phyloP scores from a whole-genome alignment of 2,888 invertebrate genomes.

The Exocentrus adspersus region DNA sequence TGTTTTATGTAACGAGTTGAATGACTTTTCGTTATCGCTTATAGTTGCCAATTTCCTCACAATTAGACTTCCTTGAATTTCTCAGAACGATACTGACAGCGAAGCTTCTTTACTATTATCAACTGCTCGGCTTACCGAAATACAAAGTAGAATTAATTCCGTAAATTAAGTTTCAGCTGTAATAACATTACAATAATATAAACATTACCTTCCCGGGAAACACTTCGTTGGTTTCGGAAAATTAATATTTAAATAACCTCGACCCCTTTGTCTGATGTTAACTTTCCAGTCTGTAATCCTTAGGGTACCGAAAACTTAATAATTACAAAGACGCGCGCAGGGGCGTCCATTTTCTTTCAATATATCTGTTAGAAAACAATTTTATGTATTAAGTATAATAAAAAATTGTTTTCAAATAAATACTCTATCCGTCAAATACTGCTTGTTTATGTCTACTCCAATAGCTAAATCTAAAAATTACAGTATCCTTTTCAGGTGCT shows the following conservation, averaged over 20 bases:
- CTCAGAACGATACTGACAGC: neutral
- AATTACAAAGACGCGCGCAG: constrained; percentile 6
- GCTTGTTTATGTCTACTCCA: too few species aligned
- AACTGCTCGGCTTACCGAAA: neutral
- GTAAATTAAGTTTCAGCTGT: neutral
- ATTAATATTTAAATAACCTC: constrained; percentile 22
- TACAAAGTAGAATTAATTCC: neutral
- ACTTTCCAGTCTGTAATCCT: constrained; percentile 15
- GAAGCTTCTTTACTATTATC: neutral
- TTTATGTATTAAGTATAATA: too few species aligned
- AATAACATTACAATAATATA: constrained; percentile 7
- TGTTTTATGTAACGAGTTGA: too few species aligned
- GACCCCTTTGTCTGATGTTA: constrained; percentile 6
- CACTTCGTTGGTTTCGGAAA: neutral
- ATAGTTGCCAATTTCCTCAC: too few species aligned
- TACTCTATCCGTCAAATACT: too few species aligned
- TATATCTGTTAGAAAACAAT: too few species aligned
- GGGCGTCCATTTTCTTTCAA: neutral
- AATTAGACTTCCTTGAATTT: too few species aligned
- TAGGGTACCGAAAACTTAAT: constrained; percentile 9
- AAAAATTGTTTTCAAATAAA: too few species aligned
- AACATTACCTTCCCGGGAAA: neutral
- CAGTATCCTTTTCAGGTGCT: neutral
- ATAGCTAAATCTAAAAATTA: too few species aligned
- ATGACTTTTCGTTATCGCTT: too few species aligned